Base-by-base conservation (phyloP, 2,113 vertebrate genomes). In the Gracilinanus agilis region DNA sequence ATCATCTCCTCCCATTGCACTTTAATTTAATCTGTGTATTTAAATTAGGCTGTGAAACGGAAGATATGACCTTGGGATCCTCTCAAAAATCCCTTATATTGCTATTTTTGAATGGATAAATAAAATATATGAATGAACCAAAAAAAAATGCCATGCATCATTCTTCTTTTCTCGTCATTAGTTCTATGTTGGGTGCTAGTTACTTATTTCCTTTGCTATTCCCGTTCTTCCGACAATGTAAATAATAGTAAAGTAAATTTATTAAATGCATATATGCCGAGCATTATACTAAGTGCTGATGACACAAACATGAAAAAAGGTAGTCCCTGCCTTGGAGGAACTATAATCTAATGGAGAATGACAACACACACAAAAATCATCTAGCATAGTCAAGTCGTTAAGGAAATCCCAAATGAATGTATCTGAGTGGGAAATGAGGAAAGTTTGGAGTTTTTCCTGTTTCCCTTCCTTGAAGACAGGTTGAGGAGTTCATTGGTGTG, bases 81-180 rank as follows among this genome's bases (percentile, higher is more conserved):
- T 96, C 98, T 97, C 94, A 97, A 89, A 95, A 83, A 93, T 67
- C 91, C 93, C 96, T 97, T 97, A 93, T 90, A 98, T 95, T 98
- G 98, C 96, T 98, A 94, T 97, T 96, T 97, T 44, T 97, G 95
- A 98, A 98, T 97, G 95, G 97, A 96, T 98, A 98, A 98, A 98
- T 98, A 98, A 98, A 98, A 97, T 96, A 95, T 93, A 96, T 97
- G 98, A 98, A 56, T 90, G 23, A 98, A n/a, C n/a, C n/a, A n/a
- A n/a, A n/a, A n/a, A n/a, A n/a, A n/a, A n/a, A n/a, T n/a, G 4
- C 11, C 61, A 67, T 34, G 29, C 29, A 67, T 67, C 29, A 34
- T 1, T 67, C 3, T 13, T n/a, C 12, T 5, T n/a, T 0, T 67
- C 29, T 67, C 5, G n/a, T 9, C 56, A 58, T 9, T 58, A 58